Evolutionary conservation across 2,113 vertebrate genomes (phyloP).

Genomic region (Apistogramma diplotaenia): DNA sequence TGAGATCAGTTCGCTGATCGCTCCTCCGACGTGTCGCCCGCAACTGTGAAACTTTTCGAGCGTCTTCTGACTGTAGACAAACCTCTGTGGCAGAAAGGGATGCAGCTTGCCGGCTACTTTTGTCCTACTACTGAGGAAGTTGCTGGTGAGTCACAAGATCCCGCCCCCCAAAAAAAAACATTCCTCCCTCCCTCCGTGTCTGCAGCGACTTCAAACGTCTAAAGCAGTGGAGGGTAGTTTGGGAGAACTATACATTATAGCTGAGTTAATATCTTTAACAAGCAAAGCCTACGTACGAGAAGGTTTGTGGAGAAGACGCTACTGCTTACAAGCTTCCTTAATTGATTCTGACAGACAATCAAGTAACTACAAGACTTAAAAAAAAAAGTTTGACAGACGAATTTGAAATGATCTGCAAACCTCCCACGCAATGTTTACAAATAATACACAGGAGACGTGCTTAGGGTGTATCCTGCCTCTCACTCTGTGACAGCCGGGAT

Average conservation of each 20-base stretch:
- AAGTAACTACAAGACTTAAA: not conserved
- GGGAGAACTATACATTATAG: not conserved
- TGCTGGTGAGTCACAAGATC: conserved; percentile 77
- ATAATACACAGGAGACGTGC: not conserved
- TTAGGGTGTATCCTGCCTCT: not conserved
- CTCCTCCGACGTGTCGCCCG: conserved; percentile 39
- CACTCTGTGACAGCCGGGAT: not conserved
- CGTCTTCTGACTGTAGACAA: conserved; percentile 45
- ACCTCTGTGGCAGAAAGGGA: conserved; percentile 52
- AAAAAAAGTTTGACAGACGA: not conserved
- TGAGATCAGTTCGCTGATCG: conserved; percentile 25
- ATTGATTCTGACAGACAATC: not conserved
- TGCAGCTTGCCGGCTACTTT: conserved; percentile 70
- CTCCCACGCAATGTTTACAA: not conserved
- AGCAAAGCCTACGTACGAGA: not conserved
- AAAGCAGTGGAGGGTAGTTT: conserved; percentile 1
- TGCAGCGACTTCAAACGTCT: conserved; percentile 48
- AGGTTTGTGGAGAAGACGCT: not conserved
- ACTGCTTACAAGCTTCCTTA: not conserved
- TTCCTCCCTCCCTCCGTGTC: conserved; percentile 24
- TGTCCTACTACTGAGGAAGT: conserved; percentile 79
- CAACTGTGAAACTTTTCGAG: conserved; percentile 31
- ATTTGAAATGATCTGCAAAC: not conserved
- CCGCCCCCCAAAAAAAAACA: conserved; percentile 60
- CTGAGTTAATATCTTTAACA: not conserved